A percentile compares a stretch with the other conserved stretches of the same genome.
Evolutionary conservation across 2,113 vertebrate genomes (phyloP).

Genomic region (Ursus arctos): DNA sequence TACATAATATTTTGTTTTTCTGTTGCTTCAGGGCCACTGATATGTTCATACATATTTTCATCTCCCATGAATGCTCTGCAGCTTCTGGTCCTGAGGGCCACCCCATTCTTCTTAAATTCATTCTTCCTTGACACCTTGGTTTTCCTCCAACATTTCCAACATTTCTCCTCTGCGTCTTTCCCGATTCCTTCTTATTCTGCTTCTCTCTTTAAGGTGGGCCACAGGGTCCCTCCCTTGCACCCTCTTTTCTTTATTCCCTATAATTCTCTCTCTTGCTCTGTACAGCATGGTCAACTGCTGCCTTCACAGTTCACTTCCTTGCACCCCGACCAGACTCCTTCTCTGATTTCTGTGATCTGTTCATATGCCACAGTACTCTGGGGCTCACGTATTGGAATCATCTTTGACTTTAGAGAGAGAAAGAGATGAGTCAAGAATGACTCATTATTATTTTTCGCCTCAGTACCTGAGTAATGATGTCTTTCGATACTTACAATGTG

Average conservation of each 20-base stretch:
- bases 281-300: background rate
- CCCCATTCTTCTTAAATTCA: background rate
- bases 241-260: background rate
- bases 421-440: background rate
- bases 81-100: background rate
- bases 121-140: background rate
- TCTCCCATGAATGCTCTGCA: background rate
- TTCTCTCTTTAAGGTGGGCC: background rate
- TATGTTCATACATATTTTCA: background rate
- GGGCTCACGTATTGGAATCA: background rate
- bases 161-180: background rate
- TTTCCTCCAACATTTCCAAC: background rate
- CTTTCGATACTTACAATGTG: background rate
- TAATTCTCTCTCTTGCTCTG: background rate
- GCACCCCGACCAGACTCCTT: background rate
- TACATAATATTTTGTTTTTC: background rate
- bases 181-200: background rate
- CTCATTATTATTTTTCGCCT: background rate
- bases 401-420: slow-evolving; percentile 20
- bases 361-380: background rate
- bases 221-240: background rate
- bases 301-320: background rate
- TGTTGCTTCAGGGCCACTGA: background rate
- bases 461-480: background rate
- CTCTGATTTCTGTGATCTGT: background rate